These are phyloP conservation scores for Crax fasciolata DNA, from an alignment of 2,797 vertebrate genomes.

Conservation along the genomic window DNA sequence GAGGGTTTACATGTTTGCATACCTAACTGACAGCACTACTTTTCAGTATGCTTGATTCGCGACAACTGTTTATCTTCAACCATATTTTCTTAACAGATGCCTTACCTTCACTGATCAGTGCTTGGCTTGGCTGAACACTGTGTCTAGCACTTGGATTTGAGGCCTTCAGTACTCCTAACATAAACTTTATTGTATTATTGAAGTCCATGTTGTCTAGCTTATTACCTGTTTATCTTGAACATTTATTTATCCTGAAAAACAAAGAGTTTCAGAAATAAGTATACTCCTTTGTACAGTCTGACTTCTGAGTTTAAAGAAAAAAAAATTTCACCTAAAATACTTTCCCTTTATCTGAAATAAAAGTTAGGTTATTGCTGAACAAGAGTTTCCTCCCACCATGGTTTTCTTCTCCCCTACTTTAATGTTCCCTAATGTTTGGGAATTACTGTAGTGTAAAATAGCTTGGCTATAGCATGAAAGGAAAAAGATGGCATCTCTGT, in stretches of 20 bases:
- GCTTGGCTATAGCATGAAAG: background rate
- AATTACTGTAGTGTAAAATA: constrained; percentile 38
- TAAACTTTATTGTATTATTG: background rate
- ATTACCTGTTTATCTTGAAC: background rate
- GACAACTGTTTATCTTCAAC: background rate
- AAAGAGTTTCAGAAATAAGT: background rate
- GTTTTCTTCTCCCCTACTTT: background rate
- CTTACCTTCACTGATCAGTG: background rate
- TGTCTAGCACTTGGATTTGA: background rate
- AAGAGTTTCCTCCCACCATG: background rate
- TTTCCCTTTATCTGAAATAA: background rate
- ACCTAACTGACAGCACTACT: background rate
- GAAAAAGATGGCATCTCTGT: background rate
- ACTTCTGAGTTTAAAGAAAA: background rate
- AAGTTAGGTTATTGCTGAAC: background rate
- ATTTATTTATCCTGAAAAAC: background rate
- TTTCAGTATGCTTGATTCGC: background rate
- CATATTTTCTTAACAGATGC: background rate
- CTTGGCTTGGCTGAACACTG: background rate
- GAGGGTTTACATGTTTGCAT: background rate
- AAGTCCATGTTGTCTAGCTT: background rate
- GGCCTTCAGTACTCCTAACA: background rate
- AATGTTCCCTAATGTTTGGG: constrained; percentile 17
- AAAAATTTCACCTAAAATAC: background rate
- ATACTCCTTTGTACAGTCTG: background rate